A percentile compares a stretch with the other conserved stretches of the same genome.
These are phyloP conservation scores for Loriculus beryllinus DNA, from an alignment of 2,797 vertebrate species.

Conservation along the genomic window DNA sequence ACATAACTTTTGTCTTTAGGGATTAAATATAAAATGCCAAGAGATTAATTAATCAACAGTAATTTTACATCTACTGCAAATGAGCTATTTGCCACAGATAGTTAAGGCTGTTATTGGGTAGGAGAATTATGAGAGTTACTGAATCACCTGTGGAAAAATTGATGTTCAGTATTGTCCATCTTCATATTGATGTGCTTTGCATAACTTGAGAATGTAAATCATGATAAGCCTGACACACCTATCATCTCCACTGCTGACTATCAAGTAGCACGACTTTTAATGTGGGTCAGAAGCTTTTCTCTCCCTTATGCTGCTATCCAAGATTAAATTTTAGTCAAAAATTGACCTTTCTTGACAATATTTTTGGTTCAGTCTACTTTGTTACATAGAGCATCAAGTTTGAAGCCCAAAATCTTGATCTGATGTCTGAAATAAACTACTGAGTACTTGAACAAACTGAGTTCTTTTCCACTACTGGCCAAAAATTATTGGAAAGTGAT, in stretches of 20 bases:
- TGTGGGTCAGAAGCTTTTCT: neutral
- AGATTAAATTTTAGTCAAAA: neutral
- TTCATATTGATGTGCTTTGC: neutral
- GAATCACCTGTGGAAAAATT: slow-evolving; percentile 18
- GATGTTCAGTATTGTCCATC: neutral
- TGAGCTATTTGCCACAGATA: slow-evolving; percentile 13
- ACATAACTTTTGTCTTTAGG: neutral
- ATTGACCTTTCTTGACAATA: neutral
- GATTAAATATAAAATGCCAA: neutral
- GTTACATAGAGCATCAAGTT: neutral
- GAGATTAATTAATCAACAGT: slow-evolving; percentile 38
- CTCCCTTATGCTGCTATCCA: neutral
- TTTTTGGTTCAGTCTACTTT: neutral
- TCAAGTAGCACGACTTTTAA: neutral
- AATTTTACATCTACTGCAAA: slow-evolving; percentile 22
- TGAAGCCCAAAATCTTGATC: neutral
- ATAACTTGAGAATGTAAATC: slow-evolving; percentile 5
- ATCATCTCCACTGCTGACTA: neutral
- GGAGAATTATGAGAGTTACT: neutral
- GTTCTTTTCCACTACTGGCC: neutral
- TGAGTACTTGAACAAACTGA: neutral
- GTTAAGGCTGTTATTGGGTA: neutral
- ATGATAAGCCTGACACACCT: neutral
- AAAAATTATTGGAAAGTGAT: neutral
- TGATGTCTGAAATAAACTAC: neutral